Evolutionary conservation across 2,888 invertebrate genomes (phyloP).

Genomic region (Pseudococcus longispinus): DNA sequence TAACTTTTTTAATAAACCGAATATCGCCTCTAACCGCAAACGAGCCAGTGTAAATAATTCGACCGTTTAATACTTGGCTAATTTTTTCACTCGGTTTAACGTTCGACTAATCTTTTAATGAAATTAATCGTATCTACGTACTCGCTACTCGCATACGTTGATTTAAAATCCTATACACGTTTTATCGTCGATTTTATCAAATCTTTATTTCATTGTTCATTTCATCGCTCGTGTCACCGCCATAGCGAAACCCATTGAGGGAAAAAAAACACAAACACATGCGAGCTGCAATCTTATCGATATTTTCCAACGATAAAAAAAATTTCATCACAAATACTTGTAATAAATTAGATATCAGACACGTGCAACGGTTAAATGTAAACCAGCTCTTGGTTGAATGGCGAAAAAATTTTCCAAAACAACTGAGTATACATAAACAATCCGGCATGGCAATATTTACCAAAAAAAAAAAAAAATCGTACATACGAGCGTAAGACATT

Average conservation of each 20-base stretch:
- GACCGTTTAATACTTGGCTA: neutral
- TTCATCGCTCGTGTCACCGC: neutral
- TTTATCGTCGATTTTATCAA: neutral
- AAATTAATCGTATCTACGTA: neutral
- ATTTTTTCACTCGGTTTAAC: neutral
- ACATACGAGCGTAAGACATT: neutral
- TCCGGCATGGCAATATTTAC: neutral
- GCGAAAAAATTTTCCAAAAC: neutral
- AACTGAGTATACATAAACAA: conserved; percentile 3
- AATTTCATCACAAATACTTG: neutral
- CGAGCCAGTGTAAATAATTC: neutral
- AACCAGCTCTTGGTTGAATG: neutral
- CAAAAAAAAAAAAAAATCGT: neutral
- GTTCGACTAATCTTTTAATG: neutral
- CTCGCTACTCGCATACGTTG: neutral
- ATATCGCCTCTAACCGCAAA: neutral
- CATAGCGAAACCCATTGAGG: neutral
- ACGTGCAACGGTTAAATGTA: neutral
- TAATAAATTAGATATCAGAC: neutral
- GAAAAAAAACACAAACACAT: neutral
- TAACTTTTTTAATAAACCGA: neutral
- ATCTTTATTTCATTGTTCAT: neutral
- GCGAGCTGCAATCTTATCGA: neutral
- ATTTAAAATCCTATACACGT: neutral
- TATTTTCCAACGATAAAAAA: neutral